A percentile compares a stretch with the other conserved stretches of the same genome.
phyloP scores from a whole-genome alignment of 2,888 invertebrate genomes.

The Cremastinae sp. region DNA sequence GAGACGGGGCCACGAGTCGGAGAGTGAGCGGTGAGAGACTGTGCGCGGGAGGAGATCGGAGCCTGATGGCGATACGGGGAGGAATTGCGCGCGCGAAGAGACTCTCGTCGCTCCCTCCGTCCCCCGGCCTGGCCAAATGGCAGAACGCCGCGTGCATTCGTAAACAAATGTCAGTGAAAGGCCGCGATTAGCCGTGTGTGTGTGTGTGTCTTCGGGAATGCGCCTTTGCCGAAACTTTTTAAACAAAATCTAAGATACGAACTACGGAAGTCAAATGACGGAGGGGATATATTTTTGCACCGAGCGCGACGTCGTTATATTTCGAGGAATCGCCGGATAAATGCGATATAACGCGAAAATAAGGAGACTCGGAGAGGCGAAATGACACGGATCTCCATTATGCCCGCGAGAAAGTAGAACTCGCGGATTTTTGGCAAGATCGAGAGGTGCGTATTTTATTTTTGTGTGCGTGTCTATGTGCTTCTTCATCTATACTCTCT shows the following conservation, averaged over 20 bases:
- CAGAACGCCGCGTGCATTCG: slow-evolving; percentile 60
- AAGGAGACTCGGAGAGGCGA: background rate
- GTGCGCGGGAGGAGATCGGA: background rate
- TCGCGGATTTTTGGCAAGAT: slow-evolving; percentile 45
- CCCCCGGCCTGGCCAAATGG: slow-evolving; percentile 49
- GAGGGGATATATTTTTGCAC: too few species aligned
- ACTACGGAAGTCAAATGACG: too few species aligned
- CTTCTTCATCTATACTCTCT: too few species aligned
- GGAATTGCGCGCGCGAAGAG: slow-evolving; percentile 61
- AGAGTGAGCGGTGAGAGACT: background rate
- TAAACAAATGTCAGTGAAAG: slow-evolving; percentile 72
- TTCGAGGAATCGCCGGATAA: background rate
- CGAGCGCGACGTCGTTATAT: background rate
- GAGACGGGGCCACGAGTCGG: too few species aligned
- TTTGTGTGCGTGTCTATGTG: slow-evolving; percentile 21
- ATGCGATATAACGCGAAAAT: background rate
- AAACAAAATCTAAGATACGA: too few species aligned
- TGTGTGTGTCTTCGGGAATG: too few species aligned
- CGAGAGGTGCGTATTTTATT: background rate
- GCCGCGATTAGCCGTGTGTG: slow-evolving; percentile 25
- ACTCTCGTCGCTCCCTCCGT: slow-evolving; percentile 2
- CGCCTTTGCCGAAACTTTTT: too few species aligned
- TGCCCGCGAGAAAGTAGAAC: background rate
- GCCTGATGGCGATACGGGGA: slow-evolving; percentile 15
- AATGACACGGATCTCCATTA: background rate